phyloP scores from a whole-genome alignment of 2,113 vertebrate genomes.

The Thunnus thynnus region DNA sequence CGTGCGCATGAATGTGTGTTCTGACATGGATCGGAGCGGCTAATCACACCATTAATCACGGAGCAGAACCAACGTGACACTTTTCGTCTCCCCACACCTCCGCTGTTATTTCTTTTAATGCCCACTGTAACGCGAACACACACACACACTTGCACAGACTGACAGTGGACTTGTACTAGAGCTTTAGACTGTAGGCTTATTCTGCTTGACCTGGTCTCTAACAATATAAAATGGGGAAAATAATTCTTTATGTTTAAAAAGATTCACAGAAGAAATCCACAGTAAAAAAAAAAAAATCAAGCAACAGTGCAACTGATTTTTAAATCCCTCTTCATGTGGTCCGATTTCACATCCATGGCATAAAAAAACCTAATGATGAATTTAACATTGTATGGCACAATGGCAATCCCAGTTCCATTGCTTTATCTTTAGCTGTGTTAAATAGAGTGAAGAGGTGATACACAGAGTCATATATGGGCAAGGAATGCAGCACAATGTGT shows the following conservation, averaged over 20 bases:
- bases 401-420: slow-evolving; percentile 79
- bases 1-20: slow-evolving; percentile 53
- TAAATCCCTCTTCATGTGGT: not conserved
- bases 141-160: slow-evolving; percentile 28
- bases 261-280: not conserved
- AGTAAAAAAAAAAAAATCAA: slow-evolving; percentile 17
- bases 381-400: slow-evolving; percentile 10
- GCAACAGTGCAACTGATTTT: not conserved
- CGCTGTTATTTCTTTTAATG: slow-evolving; percentile 78
- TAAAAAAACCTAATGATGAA: not conserved
- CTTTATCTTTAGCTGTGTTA: slow-evolving; percentile 87
- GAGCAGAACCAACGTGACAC: slow-evolving; percentile 63
- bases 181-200: slow-evolving; percentile 44
- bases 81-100: slow-evolving; percentile 80
- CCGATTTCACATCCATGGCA: not conserved
- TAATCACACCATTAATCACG: slow-evolving; percentile 83
- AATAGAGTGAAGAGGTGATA: slow-evolving; percentile 87
- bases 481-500: slow-evolving; percentile 81
- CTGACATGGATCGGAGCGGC: slow-evolving; percentile 71
- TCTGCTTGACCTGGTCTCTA: slow-evolving; percentile 29
- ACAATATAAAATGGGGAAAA: slow-evolving; percentile 6
- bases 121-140: slow-evolving; percentile 67
- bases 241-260: not conserved
- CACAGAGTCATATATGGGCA: slow-evolving; percentile 86
- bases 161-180: slow-evolving; percentile 37